Conservation (phyloP, 2,113 vertebrate species). For the Thunnus maccoyii region DNA sequence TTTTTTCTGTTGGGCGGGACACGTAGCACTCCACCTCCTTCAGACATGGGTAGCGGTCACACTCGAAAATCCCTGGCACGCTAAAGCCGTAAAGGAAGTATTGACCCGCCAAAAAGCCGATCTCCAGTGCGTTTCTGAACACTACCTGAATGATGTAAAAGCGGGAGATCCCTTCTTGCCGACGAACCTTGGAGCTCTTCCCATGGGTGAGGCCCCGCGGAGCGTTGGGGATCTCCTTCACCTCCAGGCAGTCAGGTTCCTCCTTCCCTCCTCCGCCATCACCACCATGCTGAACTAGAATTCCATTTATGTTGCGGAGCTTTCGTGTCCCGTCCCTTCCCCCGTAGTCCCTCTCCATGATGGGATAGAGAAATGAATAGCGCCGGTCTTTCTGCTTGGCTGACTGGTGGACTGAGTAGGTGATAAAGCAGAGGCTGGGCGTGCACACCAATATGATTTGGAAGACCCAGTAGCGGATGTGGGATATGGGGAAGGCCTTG, state of each 20-base stretch:
- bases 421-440: conserved; percentile 94
- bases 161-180: conserved; percentile 91
- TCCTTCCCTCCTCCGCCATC: conserved; percentile 81
- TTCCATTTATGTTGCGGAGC: conserved; percentile 84
- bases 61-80: conserved; percentile 90
- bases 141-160: conserved; percentile 94
- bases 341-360: conserved; percentile 85
- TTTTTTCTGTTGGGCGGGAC: conserved; percentile 92
- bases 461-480: conserved; percentile 96
- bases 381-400: conserved; percentile 90
- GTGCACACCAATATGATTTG: conserved; percentile 95
- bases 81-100: conserved; percentile 92
- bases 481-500: conserved; percentile 92
- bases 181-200: conserved; percentile 84
- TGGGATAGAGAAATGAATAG: conserved; percentile 88
- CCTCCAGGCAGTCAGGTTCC: conserved; percentile 85
- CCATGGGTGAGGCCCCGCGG: conserved; percentile 77
- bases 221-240: conserved; percentile 86
- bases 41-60: conserved; percentile 91
- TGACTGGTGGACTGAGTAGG: conserved; percentile 92
- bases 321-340: conserved; percentile 78
- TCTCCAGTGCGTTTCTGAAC: conserved; percentile 92
- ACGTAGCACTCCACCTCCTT: conserved; percentile 95
- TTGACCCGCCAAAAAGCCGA: conserved; percentile 90
- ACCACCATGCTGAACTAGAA: conserved; percentile 80